Evolutionary conservation across 2,113 vertebrate species (phyloP).

Genomic region (Forbesichthys agassizii): DNA sequence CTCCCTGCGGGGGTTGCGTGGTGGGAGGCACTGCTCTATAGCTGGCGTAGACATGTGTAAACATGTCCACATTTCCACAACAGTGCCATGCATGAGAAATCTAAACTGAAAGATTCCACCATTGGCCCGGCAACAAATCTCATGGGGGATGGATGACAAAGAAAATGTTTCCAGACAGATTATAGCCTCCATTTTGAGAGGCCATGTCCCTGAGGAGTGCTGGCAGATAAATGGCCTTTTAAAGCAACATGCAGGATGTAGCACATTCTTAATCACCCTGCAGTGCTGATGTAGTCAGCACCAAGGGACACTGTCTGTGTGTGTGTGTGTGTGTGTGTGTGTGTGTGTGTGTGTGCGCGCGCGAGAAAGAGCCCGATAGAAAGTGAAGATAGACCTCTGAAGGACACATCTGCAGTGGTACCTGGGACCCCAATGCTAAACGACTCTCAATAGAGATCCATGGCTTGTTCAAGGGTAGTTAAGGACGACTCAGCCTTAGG

Average conservation of each 20-base stretch:
- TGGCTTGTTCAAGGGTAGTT: background rate
- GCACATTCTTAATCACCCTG: conserved; percentile 35
- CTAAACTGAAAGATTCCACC: background rate
- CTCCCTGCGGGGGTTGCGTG: background rate
- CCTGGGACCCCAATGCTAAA: conserved; percentile 9
- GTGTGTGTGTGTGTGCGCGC: conserved; percentile 3
- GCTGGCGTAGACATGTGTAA: background rate
- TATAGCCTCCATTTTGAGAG: conserved; percentile 23
- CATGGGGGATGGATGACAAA: conserved; percentile 3
- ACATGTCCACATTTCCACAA: background rate
- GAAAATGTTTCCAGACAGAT: background rate
- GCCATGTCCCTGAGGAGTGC: conserved; percentile 16
- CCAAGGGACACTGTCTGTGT: conserved; percentile 8
- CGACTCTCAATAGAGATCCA: background rate
- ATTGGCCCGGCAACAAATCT: background rate
- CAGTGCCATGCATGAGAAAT: background rate
- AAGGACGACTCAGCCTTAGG: conserved; percentile 3
- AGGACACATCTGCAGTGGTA: conserved; percentile 5
- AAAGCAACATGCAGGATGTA: conserved; percentile 34
- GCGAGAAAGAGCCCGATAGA: too few species aligned
- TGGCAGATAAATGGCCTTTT: conserved; percentile 48
- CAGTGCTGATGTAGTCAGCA: conserved; percentile 10
- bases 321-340: background rate
- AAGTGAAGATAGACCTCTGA: background rate
- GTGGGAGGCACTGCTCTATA: conserved; percentile 3